Percentiles rank a stretch among this genome's conserved stretches.
phyloP scores from a whole-genome alignment of 1,140 invertebrate species.

The Lepidurus apus region DNA sequence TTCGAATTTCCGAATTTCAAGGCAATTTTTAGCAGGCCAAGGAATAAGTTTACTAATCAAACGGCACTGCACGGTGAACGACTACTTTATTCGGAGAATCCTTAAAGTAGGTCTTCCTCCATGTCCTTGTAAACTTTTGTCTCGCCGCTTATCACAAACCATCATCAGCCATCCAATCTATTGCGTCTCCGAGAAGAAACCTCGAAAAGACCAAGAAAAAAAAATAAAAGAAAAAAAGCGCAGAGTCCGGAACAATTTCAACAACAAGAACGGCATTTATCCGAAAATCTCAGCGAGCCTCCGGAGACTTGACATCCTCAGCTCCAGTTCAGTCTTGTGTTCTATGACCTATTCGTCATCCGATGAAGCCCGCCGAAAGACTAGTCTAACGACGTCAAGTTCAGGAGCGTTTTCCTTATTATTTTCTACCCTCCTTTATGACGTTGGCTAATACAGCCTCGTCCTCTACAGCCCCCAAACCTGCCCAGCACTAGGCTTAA shows the following conservation, averaged over 20 bases:
- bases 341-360: not conserved
- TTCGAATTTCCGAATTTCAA: too few species aligned
- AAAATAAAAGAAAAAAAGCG: not conserved
- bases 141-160: not conserved
- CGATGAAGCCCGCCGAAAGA: not conserved
- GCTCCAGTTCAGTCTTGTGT: not conserved
- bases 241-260: not conserved
- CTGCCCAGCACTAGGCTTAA: not conserved
- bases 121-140: not conserved
- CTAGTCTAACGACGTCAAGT: not conserved
- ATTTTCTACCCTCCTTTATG: not conserved
- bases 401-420: not conserved
- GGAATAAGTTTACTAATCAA: too few species aligned
- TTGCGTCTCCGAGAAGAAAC: not conserved
- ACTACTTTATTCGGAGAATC: too few species aligned
- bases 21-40: too few species aligned
- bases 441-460: not conserved
- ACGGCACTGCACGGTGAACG: too few species aligned
- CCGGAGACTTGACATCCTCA: not conserved
- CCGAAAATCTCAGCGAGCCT: not conserved
- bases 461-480: not conserved
- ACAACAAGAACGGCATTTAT: not conserved
- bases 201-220: not conserved
- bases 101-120: not conserved
- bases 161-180: constrained; percentile 6